Percentiles rank a stretch among this genome's conserved stretches.
Conservation (phyloP, 2,113 vertebrate species). For the Ancistrus triradiatus region DNA sequence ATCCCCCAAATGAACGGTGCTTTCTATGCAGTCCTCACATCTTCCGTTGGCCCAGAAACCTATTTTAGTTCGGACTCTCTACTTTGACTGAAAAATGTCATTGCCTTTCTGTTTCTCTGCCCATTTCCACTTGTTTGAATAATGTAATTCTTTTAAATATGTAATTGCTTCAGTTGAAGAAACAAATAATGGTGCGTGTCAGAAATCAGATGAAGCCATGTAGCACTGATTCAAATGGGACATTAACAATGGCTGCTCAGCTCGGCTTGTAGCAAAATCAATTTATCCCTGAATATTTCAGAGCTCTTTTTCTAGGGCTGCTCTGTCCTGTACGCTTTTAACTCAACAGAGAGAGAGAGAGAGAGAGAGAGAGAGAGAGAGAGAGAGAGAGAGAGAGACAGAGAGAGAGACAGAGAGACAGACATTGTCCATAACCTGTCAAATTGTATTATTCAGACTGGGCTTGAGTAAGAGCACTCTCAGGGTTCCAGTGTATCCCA, state of each 20-base stretch:
- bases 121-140: constrained; percentile 21
- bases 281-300: constrained; percentile 50
- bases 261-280: constrained; percentile 41
- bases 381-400: background rate
- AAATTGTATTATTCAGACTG: constrained; percentile 37
- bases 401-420: constrained; percentile 23
- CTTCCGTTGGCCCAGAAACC: constrained; percentile 37
- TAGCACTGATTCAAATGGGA: constrained; percentile 50
- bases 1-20: no score
- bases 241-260: constrained; percentile 43
- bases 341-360: background rate
- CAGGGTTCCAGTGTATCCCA: constrained; percentile 26
- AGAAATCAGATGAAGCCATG: constrained; percentile 39
- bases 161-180: constrained; percentile 22
- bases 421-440: constrained; percentile 43
- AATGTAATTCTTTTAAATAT: constrained; percentile 28
- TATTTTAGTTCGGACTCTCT: constrained; percentile 22
- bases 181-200: constrained; percentile 23
- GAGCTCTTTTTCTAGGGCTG: constrained; percentile 43
- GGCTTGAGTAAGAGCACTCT: constrained; percentile 42
- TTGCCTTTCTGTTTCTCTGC: constrained; percentile 5
- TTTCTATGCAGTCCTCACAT: constrained; percentile 24
- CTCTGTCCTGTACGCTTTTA: constrained; percentile 29
- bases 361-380: background rate
- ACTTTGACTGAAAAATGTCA: constrained; percentile 11